Conservation (phyloP, 2,113 vertebrate genomes). For the Tyto alba region DNA sequence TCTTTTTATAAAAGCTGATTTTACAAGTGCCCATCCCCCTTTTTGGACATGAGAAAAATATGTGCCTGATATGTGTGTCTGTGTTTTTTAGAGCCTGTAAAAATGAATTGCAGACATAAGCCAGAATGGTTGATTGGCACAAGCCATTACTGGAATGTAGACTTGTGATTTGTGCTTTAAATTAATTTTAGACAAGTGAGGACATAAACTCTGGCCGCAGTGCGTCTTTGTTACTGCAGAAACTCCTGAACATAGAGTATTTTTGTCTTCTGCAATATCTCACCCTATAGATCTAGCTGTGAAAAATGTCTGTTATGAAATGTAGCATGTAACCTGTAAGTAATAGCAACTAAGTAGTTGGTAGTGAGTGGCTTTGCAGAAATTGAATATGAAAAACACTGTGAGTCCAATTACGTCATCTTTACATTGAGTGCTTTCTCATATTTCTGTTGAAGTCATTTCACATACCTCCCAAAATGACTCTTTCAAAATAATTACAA, state of each 20-base stretch:
- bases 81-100: background rate
- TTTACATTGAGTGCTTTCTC: conserved; percentile 36
- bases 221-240: background rate
- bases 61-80: background rate
- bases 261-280: background rate
- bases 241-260: background rate
- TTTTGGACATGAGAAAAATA: background rate
- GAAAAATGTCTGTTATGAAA: conserved; percentile 3
- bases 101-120: background rate
- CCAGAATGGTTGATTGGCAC: background rate
- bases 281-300: background rate
- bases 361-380: background rate
- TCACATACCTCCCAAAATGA: conserved; percentile 41
- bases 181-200: background rate
- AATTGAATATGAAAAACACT: background rate
- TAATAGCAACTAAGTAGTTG: background rate
- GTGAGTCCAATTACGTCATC: conserved; percentile 16
- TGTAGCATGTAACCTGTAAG: background rate
- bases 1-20: conserved; percentile 1
- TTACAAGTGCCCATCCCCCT: background rate
- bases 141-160: background rate
- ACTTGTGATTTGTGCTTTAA: background rate
- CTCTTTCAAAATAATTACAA: conserved; percentile 59
- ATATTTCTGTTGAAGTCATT: conserved; percentile 38
- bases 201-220: background rate